Percentiles rank a stretch among this genome's conserved stretches.
Conservation (phyloP, 1,140 invertebrate genomes). For the Heliconius himera region DNA sequence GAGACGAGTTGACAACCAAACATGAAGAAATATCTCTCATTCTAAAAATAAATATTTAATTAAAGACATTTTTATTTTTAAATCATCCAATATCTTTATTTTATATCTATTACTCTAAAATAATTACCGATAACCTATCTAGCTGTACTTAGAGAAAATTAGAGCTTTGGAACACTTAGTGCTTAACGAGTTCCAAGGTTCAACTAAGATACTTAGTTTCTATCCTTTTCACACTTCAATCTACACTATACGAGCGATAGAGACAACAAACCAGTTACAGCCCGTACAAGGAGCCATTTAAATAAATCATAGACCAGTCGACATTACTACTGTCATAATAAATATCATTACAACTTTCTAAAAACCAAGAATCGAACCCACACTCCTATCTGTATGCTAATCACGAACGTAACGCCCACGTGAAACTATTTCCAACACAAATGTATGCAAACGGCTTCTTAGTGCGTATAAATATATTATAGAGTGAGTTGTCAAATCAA, state of each 20-base stretch:
- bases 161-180: conserved; percentile 29
- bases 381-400: conserved; percentile 60
- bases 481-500: conserved; percentile 52
- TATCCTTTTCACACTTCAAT: conserved; percentile 14
- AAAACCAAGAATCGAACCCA: conserved; percentile 56
- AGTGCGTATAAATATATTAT: conserved; percentile 53
- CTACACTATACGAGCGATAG: not conserved
- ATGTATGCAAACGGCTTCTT: conserved; percentile 55
- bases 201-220: conserved; percentile 16
- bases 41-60: too few relatives aligned
- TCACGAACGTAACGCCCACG: conserved; percentile 47
- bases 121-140: conserved; percentile 19
- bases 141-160: conserved; percentile 20
- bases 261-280: conserved; percentile 34
- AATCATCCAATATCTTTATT: not conserved
- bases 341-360: conserved; percentile 61
- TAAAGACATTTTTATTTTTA: not conserved
- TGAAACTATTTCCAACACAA: conserved; percentile 42
- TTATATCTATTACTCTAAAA: not conserved
- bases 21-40: not conserved
- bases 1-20: too few relatives aligned
- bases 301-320: conserved; percentile 55
- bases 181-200: conserved; percentile 32
- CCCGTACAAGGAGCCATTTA: conserved; percentile 43
- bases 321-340: conserved; percentile 53